phyloP scores from a whole-genome alignment of 1,140 invertebrate species.

The Muscidifurax raptorellus region DNA sequence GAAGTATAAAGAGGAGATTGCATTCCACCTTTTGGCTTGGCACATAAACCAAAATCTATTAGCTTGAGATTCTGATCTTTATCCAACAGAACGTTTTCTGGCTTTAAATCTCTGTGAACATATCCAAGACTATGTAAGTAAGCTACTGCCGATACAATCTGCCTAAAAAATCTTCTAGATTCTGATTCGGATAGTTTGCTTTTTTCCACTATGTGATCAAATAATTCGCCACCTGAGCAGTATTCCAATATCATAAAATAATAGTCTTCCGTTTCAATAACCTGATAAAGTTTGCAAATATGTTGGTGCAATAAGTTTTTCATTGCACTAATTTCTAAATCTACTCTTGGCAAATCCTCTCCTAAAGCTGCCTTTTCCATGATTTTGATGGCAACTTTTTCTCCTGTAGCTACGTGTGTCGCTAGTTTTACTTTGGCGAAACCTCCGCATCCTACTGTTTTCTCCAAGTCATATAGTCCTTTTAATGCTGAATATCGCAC shows the following conservation, averaged over 20 bases:
- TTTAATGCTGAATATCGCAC: slow-evolving; percentile 76
- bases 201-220: slow-evolving; percentile 89
- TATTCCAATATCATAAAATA: slow-evolving; percentile 88
- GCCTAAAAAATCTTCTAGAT: slow-evolving; percentile 84
- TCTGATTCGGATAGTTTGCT: slow-evolving; percentile 83
- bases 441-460: slow-evolving; percentile 85
- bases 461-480: slow-evolving; percentile 82
- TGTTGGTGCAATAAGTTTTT: slow-evolving; percentile 88
- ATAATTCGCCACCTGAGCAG: slow-evolving; percentile 89
- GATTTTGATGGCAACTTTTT: slow-evolving; percentile 92
- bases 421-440: slow-evolving; percentile 90
- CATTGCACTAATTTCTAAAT: slow-evolving; percentile 88
- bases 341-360: slow-evolving; percentile 86
- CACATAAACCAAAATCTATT: slow-evolving; percentile 94
- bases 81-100: slow-evolving; percentile 90
- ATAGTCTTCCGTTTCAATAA: slow-evolving; percentile 84
- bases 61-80: slow-evolving; percentile 88
- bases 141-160: slow-evolving; percentile 86
- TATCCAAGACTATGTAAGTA: slow-evolving; percentile 86
- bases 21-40: slow-evolving; percentile 85
- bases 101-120: slow-evolving; percentile 89
- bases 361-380: slow-evolving; percentile 87
- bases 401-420: slow-evolving; percentile 85
- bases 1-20: slow-evolving; percentile 82
- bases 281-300: slow-evolving; percentile 90